Evolutionary conservation across 53 echinoderm and acorn worm genomes (phyloP).

Genomic region (Glandiceps talaboti): DNA sequence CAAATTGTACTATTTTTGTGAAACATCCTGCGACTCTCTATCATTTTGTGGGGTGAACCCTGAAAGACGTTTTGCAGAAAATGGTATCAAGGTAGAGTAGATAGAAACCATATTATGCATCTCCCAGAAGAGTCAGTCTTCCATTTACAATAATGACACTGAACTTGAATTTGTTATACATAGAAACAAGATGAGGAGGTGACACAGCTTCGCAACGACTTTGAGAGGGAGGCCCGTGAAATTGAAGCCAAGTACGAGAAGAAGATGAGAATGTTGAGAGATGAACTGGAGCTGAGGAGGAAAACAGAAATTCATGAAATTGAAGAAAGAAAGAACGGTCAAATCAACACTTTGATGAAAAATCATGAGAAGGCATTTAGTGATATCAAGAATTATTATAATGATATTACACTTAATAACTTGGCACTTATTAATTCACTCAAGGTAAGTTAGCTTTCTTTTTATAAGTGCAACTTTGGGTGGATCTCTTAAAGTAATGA

Average conservation of each 20-base stretch:
- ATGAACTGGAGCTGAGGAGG: slow-evolving; percentile 68
- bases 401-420: slow-evolving; percentile 96
- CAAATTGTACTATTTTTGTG: too few relatives aligned
- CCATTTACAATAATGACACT: too few relatives aligned
- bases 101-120: too few relatives aligned
- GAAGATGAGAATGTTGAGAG: slow-evolving; percentile 86
- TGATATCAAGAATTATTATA: slow-evolving; percentile 98
- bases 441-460: slow-evolving; percentile 37
- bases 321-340: slow-evolving; percentile 92
- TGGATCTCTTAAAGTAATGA: too few relatives aligned
- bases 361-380: slow-evolving; percentile 97
- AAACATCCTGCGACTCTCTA: too few relatives aligned
- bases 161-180: too few relatives aligned
- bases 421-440: slow-evolving; percentile 95
- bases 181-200: slow-evolving; percentile 94
- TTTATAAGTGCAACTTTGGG: too few relatives aligned
- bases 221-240: slow-evolving; percentile 97
- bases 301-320: slow-evolving; percentile 98
- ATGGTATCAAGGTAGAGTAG: too few relatives aligned
- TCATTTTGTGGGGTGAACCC: too few relatives aligned
- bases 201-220: slow-evolving; percentile 70
- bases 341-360: slow-evolving; percentile 95
- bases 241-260: slow-evolving; percentile 93
- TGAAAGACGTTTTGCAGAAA: too few relatives aligned
- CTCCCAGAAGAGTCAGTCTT: too few relatives aligned